These are phyloP conservation scores for Urosaurus nigricauda DNA, from an alignment of 2,797 vertebrate genomes.

Conservation along the genomic window DNA sequence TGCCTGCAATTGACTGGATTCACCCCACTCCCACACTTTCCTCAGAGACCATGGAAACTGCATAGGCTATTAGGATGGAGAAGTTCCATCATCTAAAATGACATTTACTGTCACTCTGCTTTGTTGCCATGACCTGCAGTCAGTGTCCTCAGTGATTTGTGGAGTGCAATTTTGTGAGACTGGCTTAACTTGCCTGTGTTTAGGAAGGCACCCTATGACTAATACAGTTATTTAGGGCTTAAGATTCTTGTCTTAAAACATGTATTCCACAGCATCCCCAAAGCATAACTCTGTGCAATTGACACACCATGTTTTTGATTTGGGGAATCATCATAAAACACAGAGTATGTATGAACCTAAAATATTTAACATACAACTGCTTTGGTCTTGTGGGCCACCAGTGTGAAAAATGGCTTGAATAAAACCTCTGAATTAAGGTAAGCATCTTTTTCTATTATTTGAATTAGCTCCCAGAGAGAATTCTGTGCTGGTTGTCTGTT, in stretches of 20 bases:
- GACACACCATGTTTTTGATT: background rate
- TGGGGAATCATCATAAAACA: background rate
- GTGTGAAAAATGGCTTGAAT: slow-evolving; percentile 3
- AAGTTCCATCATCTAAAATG: no score
- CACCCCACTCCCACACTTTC: no score
- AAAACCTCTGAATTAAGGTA: background rate
- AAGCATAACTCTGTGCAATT: background rate
- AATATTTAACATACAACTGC: slow-evolving; percentile 33
- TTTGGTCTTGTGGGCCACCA: background rate
- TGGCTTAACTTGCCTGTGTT: background rate
- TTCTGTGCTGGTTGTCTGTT: background rate
- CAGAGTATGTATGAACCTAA: background rate
- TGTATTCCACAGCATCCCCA: background rate
- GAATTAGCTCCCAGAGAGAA: background rate
- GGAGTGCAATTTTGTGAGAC: no score
- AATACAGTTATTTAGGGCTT: background rate
- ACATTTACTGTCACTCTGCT: no score
- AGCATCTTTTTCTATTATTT: background rate
- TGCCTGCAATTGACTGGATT: no score
- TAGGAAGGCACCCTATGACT: background rate
- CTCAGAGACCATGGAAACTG: no score
- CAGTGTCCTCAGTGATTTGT: no score
- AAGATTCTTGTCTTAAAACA: background rate
- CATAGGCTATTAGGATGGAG: no score
- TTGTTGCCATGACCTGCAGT: no score